Percentiles rank a stretch among this genome's conserved stretches.
These are phyloP conservation scores for Chiloscyllium plagiosum DNA, from an alignment of 2,113 vertebrate genomes.

Conservation along the genomic window DNA sequence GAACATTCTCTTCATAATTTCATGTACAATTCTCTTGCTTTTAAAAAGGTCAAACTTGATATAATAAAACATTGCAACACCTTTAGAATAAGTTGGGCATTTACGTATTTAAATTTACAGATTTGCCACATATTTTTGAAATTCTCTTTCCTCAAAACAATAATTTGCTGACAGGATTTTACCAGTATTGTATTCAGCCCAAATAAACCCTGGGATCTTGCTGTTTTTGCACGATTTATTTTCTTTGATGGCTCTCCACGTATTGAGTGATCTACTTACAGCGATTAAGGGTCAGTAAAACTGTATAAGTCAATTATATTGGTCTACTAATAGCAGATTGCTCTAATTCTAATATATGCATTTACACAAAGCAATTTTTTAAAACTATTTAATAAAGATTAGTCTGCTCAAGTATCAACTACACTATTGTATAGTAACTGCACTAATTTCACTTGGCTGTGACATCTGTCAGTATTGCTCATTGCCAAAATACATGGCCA, in stretches of 20 bases:
- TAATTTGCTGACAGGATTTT: not conserved
- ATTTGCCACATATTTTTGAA: not conserved
- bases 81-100: not conserved
- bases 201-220: not conserved
- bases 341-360: not conserved
- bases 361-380: conserved; percentile 15
- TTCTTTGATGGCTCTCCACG: not conserved
- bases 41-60: not conserved
- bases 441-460: not conserved
- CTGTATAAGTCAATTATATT: not conserved
- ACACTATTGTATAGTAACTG: not conserved
- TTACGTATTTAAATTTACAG: not conserved
- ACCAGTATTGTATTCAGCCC: not conserved
- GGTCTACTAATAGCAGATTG: not conserved
- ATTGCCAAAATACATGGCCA: not conserved
- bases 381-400: not conserved
- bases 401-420: not conserved
- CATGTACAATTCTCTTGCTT: not conserved
- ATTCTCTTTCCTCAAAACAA: not conserved
- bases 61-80: not conserved
- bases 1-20: conserved; percentile 13
- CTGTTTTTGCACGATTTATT: not conserved
- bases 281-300: not conserved
- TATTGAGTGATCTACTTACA: not conserved
- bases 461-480: not conserved